Conservation (phyloP, 2,113 vertebrate species). For the Ctenomys sociabilis region DNA sequence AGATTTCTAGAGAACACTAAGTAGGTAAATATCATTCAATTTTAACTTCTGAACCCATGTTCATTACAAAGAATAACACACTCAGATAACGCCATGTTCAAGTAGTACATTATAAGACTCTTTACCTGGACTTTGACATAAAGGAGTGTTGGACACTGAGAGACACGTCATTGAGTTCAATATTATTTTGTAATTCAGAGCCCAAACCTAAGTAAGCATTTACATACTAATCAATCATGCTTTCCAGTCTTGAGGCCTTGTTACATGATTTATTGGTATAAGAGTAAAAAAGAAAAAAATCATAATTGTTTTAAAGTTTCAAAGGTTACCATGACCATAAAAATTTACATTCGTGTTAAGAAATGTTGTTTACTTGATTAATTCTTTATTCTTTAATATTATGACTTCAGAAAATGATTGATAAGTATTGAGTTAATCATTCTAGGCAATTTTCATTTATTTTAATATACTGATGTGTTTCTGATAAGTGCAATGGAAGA, state of each 20-base stretch:
- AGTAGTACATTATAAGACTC: not conserved
- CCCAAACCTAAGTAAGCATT: not conserved
- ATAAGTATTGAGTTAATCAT: not conserved
- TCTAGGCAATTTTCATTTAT: not conserved
- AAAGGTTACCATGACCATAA: not conserved
- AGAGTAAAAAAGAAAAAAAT: not conserved
- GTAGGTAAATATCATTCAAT: not conserved
- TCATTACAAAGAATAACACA: not conserved
- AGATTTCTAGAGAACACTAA: not conserved
- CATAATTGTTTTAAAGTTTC: not conserved
- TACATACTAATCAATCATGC: not conserved
- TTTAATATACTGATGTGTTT: not conserved
- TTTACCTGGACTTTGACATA: not conserved
- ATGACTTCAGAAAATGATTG: not conserved
- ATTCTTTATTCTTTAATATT: not conserved
- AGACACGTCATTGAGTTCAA: not conserved
- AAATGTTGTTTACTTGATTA: not conserved
- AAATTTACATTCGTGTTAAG: not conserved
- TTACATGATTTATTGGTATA: not conserved
- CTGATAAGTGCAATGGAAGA: not conserved
- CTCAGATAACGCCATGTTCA: not conserved
- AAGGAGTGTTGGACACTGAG: not conserved
- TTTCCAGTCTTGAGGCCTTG: not conserved
- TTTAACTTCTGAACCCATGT: not conserved
- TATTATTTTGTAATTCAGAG: not conserved